Evolutionary conservation across 2,888 invertebrate species (phyloP).

Genomic region (Actias luna): DNA sequence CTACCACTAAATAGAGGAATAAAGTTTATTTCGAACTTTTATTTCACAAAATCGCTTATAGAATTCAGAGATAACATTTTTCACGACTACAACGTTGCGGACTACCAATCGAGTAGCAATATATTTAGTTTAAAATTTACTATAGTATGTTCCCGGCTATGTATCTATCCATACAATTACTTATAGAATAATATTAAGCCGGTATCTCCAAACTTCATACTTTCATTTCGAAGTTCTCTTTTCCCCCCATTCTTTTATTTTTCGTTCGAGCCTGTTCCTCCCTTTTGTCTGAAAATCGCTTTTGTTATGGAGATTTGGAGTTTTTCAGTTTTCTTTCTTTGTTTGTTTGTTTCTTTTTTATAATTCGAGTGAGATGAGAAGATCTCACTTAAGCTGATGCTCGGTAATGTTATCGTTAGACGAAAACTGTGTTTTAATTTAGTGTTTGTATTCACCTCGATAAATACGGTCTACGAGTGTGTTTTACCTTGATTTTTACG

Average conservation of each 20-base stretch:
- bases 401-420: neutral
- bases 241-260: neutral
- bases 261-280: neutral
- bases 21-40: no score
- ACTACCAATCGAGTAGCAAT: neutral
- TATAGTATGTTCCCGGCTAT: neutral
- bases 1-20: no score
- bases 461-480: no score
- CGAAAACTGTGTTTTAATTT: neutral
- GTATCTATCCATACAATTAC: neutral
- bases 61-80: neutral
- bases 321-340: neutral
- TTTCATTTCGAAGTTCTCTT: neutral
- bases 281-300: neutral
- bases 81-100: neutral
- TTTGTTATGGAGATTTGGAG: neutral
- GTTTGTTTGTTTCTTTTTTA: neutral
- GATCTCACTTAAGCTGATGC: neutral
- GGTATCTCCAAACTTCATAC: neutral
- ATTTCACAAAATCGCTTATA: neutral
- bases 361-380: neutral
- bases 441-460: neutral
- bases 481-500: no score
- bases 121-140: neutral
- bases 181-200: conserved; percentile 1